Evolutionary conservation across 2,113 vertebrate genomes (phyloP), one percentile per base, ranked within the genome.

Genomic region (Raja brachyura): DNA sequence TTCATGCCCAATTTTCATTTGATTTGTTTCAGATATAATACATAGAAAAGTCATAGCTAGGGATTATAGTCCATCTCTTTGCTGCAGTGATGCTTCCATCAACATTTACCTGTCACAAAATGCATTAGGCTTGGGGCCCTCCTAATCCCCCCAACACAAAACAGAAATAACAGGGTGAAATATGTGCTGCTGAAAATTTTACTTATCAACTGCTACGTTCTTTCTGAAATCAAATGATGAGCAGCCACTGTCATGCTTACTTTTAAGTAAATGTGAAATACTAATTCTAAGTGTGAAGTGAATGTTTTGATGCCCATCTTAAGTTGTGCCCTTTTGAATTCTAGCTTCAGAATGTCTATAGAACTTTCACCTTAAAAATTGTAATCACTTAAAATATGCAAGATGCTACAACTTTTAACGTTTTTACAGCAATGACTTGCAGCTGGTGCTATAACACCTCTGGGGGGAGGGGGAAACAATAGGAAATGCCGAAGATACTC

Each of bases 11-110:
- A 33, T 70, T 90, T 90, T 90, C 63, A 90, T 90, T 70, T 33
- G 88, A 90, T 90, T 90, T 90, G 7, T 39, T 90, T 90, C 66
- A 70, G 63, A 8, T 90, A 90, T 90, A 68, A 73, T 90, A 90
- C 63, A 90, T 90, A 25, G 88, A 90, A 90, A 90, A 90, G 16
- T 73, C 88, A 70, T 63, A 90, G 20, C 70, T 5, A 31, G 20
- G 88, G 88, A 90, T 70, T 90, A 90, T 31, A 70, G 33, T 90
- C 39, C 63, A 90, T 90, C 31, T 59, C 20, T 90, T 63, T 11
- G 59, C 61, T 39, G 20, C 66, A 66, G 68, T 90, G 33, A 90
- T 48, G 66, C 88, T 70, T 39, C 63, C 88, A 90, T 70, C 88
- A 70, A 90, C 61, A 73, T 18, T 70, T 73, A 39, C 88, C 88